Evolutionary conservation across 2,888 invertebrate genomes (phyloP), one percentile per base, ranked within the genome.

Genomic region (Aspidapion aeneum): DNA sequence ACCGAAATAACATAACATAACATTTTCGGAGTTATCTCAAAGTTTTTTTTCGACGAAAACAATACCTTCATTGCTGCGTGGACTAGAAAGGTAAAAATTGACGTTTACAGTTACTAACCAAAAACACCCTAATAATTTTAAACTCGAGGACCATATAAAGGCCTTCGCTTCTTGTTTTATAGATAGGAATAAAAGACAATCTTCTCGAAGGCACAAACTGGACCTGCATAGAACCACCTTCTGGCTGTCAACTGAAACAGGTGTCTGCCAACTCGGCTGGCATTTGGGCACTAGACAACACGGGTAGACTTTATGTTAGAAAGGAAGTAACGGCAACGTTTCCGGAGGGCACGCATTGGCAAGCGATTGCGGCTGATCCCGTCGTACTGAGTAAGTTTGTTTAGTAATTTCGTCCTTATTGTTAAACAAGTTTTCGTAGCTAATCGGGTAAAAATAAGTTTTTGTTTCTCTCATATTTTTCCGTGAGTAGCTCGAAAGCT

Each of bases 321-420:
- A 89, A 89, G 63, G 91, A 91, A 74, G 86, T 95, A 58, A 88
- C 89, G 1, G 80, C 83, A 35, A 85, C 87, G 35, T 90, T 89
- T 71, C 93, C 90, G 0, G 92, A 91, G 76, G 96, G 96, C 21
- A 90, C 90, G 20, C 87, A 90, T 73, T 96, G 96, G 96, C 90
- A 90, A 79, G 84, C 86, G 75, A 77, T 89, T 60, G 81, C 82
- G 1, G 81, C 84, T 61, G 83, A 86, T 78, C 83, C 85, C 54
- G 82, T 84, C 69, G 83, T 87, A 73, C 81, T 86, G 22, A 77
- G 80, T 80, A 72, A 73, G 74, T 71, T 48, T 2, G 17, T 12
- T 7, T 17, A 12, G 17, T 18, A 54, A 9, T 9, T 9, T 12
- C 54, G 18, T 18, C n/a, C n/a, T n/a, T n/a, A n/a, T n/a, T n/a